Evolutionary conservation across 2,113 vertebrate genomes (phyloP).

Genomic region (Sander vitreus): DNA sequence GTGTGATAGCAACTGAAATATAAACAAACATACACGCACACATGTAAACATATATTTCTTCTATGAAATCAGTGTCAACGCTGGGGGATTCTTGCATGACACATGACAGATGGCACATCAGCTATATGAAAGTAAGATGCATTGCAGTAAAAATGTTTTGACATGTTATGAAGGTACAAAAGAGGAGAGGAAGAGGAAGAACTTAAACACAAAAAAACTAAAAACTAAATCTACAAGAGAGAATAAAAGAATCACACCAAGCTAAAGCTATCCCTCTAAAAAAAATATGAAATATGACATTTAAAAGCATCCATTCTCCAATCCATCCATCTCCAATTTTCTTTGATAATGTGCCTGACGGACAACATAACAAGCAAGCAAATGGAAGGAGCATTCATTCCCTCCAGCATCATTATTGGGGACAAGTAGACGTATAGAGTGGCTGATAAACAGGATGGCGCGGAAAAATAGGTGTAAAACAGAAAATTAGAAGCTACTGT

Average conservation of each 20-base stretch:
- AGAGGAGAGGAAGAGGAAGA: neutral
- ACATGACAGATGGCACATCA: neutral
- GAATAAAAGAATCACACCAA: neutral
- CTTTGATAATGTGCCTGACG: conserved; percentile 8
- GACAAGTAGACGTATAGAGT: neutral
- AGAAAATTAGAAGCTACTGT: conserved; percentile 8
- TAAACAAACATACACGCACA: neutral
- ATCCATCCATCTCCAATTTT: conserved; percentile 1
- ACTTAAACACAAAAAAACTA: neutral
- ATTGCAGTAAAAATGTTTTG: conserved; percentile 2
- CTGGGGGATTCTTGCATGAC: neutral
- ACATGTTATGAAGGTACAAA: neutral
- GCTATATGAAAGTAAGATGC: neutral
- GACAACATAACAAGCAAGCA: conserved; percentile 17
- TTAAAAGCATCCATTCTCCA: neutral
- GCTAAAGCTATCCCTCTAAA: neutral
- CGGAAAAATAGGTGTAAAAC: neutral
- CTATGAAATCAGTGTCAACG: neutral
- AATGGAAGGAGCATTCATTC: conserved; percentile 20
- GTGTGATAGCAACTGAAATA: neutral
- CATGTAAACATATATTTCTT: neutral
- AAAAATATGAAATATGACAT: neutral
- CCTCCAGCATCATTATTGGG: neutral
- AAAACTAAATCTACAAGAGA: neutral
- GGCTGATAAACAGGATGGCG: neutral